Conservation (phyloP, 2,888 invertebrate species). For the Morpho helenor region DNA sequence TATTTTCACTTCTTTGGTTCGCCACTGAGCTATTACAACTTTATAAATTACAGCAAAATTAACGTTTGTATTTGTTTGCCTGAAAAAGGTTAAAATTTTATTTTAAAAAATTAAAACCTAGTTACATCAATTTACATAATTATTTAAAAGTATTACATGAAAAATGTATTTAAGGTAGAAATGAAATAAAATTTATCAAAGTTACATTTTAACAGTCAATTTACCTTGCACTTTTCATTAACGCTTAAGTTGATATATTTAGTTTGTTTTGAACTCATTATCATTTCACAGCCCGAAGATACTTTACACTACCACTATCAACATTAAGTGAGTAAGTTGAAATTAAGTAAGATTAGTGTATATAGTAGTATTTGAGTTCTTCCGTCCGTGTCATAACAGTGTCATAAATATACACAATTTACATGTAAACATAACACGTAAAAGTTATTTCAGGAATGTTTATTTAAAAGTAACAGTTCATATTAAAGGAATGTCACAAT, state of each 20-base stretch:
- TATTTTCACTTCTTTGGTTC: no score
- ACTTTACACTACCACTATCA: constrained; percentile 7
- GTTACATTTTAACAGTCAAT: constrained; percentile 34
- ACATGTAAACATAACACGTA: neutral
- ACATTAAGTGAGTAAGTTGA: neutral
- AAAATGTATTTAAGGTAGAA: neutral
- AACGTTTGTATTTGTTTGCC: no score
- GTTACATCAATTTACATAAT: no score
- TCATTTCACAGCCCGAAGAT: constrained; percentile 60
- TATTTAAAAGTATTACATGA: no score
- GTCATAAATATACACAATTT: neutral
- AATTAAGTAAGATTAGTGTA: constrained; percentile 1
- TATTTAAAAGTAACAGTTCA: constrained; percentile 4
- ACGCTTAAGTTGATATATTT: constrained; percentile 48
- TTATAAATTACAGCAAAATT: no score
- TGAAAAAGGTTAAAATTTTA: no score
- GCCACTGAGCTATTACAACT: no score
- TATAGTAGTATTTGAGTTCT: no score
- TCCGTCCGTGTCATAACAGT: no score
- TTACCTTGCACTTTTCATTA: constrained; percentile 40
- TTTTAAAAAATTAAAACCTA: no score
- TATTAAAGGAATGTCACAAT: constrained; percentile 15
- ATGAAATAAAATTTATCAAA: constrained; percentile 16
- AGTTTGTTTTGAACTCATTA: constrained; percentile 40
- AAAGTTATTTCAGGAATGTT: constrained; percentile 9